Evolutionary conservation across 53 echinoderm and acorn worm genomes (phyloP), one percentile per base, ranked within the genome.

Genomic region (Crossaster papposus): DNA sequence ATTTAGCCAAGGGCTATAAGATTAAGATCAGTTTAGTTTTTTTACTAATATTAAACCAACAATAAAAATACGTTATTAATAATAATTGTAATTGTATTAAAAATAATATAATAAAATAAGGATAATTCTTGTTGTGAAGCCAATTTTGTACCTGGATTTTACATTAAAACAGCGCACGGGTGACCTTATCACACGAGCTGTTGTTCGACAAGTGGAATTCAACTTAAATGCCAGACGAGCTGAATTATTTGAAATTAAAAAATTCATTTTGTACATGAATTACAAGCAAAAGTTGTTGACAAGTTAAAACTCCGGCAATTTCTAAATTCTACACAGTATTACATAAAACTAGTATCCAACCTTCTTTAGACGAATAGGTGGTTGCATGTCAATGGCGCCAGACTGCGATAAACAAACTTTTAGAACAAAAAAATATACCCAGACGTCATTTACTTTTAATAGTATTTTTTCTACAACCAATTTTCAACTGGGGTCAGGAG

Each of bases 231-330:
- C 68, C 3, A 38, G 26, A 8, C 82, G 36, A 37, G 65, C 54
- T 8, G n/a, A 31, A 65, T n/a, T 64, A 36, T 24, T 65, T 36
- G 31, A 38, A 14, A 36, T 22, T 30, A 82, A 82, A 65, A 82
- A 24, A 64, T 82, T 82, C 82, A 82, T 82, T 82, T 64, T 37
- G 3, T 26, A 26, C 62, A 14, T 14, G 23, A 68, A 24, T 26
- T 68, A 23, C 24, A 68, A 8, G 18, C 23, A 23, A 71, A 74
- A 33, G 4, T 74, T 18, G 34, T 35, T 74, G 35, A 28, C 1
- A 72, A 26, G 3, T 68, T 8, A 68, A 10, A 68, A 68, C 24
- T 0, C 68, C 68, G 68, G 68, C 28, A 11, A 26, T 24, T 68
- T 26, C n/a, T 23, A 11, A 26, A 7, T 68, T 26, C n/a, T 23